These are phyloP conservation scores for Apis laboriosa DNA, from an alignment of 1,140 invertebrate species.

Conservation along the genomic window DNA sequence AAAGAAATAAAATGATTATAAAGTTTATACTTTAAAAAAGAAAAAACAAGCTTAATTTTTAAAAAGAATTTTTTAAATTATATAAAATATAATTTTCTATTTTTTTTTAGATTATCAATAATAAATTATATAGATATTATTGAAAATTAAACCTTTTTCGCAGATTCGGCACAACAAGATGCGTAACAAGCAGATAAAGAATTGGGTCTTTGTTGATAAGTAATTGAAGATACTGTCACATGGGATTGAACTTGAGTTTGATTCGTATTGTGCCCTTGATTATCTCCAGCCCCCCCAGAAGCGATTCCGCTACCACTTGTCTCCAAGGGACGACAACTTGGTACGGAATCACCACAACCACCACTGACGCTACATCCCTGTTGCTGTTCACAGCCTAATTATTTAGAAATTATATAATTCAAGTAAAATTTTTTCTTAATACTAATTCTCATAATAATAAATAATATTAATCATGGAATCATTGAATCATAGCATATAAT, in stretches of 20 bases:
- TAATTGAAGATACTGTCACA: slow-evolving; percentile 63
- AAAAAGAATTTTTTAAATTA: not conserved
- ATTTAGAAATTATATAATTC: not conserved
- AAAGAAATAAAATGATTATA: not conserved
- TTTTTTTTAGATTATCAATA: not conserved
- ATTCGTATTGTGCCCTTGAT: slow-evolving; percentile 61
- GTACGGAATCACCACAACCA: slow-evolving; percentile 69
- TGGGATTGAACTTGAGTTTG: slow-evolving; percentile 72
- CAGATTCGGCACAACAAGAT: slow-evolving; percentile 77
- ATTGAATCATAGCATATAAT: too few species aligned
- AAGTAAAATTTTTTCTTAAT: not conserved
- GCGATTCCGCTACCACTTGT: slow-evolving; percentile 61
- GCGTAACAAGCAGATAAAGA: slow-evolving; percentile 73
- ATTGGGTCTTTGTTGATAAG: slow-evolving; percentile 67
- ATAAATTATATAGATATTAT: not conserved
- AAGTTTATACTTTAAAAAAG: not conserved
- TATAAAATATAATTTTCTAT: not conserved
- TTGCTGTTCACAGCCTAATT: slow-evolving; percentile 73
- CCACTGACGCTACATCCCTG: slow-evolving; percentile 67
- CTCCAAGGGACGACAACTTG: slow-evolving; percentile 72
- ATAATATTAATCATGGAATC: too few species aligned
- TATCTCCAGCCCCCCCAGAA: slow-evolving; percentile 47
- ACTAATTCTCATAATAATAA: too few species aligned
- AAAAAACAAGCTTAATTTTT: not conserved
- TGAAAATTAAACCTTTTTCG: slow-evolving; percentile 71